Evolutionary conservation across 2,888 invertebrate genomes (phyloP), one percentile per base, ranked within the genome.

Genomic region (Caenorhabditis becei): DNA sequence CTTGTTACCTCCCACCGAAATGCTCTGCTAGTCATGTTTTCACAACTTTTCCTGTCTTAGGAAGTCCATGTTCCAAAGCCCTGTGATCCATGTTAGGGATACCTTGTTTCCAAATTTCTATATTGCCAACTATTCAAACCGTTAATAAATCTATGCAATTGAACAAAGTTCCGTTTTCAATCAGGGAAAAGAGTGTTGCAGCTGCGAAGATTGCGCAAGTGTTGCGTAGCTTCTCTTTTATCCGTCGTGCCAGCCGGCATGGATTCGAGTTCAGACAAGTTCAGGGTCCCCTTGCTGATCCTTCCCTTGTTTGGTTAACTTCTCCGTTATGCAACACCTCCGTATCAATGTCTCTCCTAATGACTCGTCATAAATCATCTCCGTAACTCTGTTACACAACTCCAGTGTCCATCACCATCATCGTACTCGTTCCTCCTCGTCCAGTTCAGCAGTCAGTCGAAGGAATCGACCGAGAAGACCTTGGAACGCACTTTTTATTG

Each of bases 401-500:
- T 62, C 56, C 44, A n/a, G 26, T 54, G 71, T 63, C 61, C 56
- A 56, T 54, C 63, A 62, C 51, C 53, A 49, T 28, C 49, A 59
- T 18, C 47, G 26, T 61, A 35, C 11, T 24, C 58, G 4, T 32
- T 51, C 41, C 41, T 49, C 44, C 54, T 10, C 5, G 26, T 24
- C 59, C 18, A 59, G 2, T 44, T 24, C 8, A 41, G 14, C 41
- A 41, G 41, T 16, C 41, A 58, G 16, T 61, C 61, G 26, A 70
- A 35, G 24, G 20, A 37, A 59, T 16, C 32, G 69, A 20, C 24
- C 72, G 72, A 59, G 74, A 74, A 74, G 74, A 74, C 74, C 74
- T 74, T 74, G 74, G 63, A 66, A 58, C 58, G 74, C 23, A 66
- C 74, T 74, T 74, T 74, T 74, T 66, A 74, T 66, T 74, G 65